A percentile compares a stretch with the other conserved stretches of the same genome.
Evolutionary conservation across 2,888 invertebrate species (phyloP).

Genomic region (Hirudinaria manillensis): DNA sequence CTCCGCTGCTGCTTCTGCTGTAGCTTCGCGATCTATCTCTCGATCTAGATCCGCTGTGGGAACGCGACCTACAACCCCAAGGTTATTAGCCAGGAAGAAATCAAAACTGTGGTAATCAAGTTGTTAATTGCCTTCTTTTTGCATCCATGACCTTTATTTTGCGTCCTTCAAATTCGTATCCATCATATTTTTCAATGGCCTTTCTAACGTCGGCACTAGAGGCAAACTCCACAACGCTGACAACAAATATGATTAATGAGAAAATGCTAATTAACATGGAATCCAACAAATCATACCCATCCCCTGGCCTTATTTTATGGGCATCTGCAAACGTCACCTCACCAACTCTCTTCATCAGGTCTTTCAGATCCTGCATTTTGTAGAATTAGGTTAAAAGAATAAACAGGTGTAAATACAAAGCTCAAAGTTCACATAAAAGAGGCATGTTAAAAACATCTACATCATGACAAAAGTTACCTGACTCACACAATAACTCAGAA

Average conservation of each 20-base stretch:
- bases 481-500: slow-evolving; percentile 1
- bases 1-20: slow-evolving; percentile 6
- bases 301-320: slow-evolving; percentile 28
- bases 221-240: slow-evolving; percentile 24
- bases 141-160: slow-evolving; percentile 22
- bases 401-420: too few species aligned
- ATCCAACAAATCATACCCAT: slow-evolving; percentile 18
- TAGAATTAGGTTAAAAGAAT: not conserved
- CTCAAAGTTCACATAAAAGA: too few species aligned
- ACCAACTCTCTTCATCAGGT: slow-evolving; percentile 28
- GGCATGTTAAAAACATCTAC: not conserved
- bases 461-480: slow-evolving; percentile 14
- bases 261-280: not conserved
- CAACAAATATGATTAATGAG: not conserved
- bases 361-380: slow-evolving; percentile 24
- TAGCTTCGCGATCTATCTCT: not conserved
- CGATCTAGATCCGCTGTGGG: slow-evolving; percentile 15
- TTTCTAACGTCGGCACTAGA: slow-evolving; percentile 22
- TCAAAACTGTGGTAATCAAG: too few species aligned
- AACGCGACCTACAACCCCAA: not conserved
- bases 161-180: slow-evolving; percentile 26
- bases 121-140: slow-evolving; percentile 5
- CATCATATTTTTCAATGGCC: slow-evolving; percentile 30
- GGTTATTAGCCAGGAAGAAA: not conserved
- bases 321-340: slow-evolving; percentile 29